A percentile compares a stretch with the other conserved stretches of the same genome.
Evolutionary conservation across 2,113 vertebrate genomes (phyloP).

Genomic region (Peromyscus maniculatus): DNA sequence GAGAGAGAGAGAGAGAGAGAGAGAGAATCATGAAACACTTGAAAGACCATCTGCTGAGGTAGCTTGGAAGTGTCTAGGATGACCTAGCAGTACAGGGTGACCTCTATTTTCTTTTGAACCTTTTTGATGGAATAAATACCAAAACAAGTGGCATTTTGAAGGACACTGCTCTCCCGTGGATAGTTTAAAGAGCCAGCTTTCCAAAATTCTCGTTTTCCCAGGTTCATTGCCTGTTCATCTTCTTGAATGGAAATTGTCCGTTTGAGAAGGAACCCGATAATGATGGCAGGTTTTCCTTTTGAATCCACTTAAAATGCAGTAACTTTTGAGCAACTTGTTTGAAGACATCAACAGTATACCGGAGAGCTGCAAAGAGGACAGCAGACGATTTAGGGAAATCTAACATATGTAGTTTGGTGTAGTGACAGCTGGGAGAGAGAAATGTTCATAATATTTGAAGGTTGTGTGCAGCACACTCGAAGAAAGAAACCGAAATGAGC

Average conservation of each 20-base stretch:
- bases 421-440: conserved; percentile 82
- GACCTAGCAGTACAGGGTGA: conserved; percentile 38
- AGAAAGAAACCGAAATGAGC: conserved; percentile 66
- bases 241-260: conserved; percentile 22
- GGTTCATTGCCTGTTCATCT: conserved; percentile 18
- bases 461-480: conserved; percentile 76
- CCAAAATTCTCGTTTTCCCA: conserved; percentile 61
- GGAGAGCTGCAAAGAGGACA: conserved; percentile 74
- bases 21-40: conserved; percentile 43
- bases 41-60: conserved; percentile 56
- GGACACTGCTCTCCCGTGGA: background rate
- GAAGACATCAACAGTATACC: conserved; percentile 28
- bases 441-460: conserved; percentile 83
- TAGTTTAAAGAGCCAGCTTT: background rate
- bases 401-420: conserved; percentile 77
- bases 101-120: conserved; percentile 55
- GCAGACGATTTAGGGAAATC: conserved; percentile 73
- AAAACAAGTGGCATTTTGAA: conserved; percentile 55
- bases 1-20: too few species aligned
- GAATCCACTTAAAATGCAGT: conserved; percentile 48
- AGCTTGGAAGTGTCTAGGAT: conserved; percentile 34
- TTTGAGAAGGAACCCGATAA: background rate
- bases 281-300: background rate
- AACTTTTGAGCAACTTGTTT: conserved; percentile 33
- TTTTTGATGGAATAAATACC: conserved; percentile 64